Evolutionary conservation across 2,113 vertebrate species (phyloP).

Genomic region (Mesitornis unicolor): DNA sequence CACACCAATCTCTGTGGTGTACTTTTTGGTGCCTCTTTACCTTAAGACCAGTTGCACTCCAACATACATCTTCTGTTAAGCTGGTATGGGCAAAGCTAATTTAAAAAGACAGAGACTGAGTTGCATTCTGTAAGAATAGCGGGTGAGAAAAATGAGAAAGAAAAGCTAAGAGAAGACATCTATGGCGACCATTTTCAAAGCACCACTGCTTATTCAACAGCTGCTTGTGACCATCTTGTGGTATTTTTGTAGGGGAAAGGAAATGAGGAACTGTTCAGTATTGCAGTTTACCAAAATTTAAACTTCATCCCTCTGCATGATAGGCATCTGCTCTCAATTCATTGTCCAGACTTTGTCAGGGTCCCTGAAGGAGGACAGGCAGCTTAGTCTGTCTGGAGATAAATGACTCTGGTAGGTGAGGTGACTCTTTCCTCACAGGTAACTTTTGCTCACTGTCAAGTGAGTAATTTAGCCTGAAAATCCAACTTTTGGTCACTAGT

Average conservation of each 20-base stretch:
- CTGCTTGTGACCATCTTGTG: neutral
- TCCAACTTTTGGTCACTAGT: neutral
- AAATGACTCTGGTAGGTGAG: neutral
- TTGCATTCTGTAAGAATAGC: neutral
- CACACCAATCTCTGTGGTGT: neutral
- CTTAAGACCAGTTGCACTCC: neutral
- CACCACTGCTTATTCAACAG: neutral
- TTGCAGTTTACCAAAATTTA: neutral
- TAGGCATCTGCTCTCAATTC: neutral
- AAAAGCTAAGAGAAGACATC: neutral
- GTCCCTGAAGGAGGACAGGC: neutral
- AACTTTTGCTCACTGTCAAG: neutral
- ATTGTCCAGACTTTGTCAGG: neutral
- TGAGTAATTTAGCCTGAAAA: neutral
- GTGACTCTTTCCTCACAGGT: neutral
- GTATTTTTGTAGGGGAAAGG: neutral
- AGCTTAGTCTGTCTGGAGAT: neutral
- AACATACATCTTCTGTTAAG: neutral
- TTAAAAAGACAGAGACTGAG: neutral
- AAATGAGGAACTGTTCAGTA: neutral
- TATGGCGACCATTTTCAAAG: neutral
- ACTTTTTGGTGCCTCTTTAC: neutral
- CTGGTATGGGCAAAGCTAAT: neutral
- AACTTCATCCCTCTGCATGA: neutral
- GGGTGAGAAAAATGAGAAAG: neutral